phyloP scores from a whole-genome alignment of 2,888 invertebrate genomes.

The Leucoptera coffeella region DNA sequence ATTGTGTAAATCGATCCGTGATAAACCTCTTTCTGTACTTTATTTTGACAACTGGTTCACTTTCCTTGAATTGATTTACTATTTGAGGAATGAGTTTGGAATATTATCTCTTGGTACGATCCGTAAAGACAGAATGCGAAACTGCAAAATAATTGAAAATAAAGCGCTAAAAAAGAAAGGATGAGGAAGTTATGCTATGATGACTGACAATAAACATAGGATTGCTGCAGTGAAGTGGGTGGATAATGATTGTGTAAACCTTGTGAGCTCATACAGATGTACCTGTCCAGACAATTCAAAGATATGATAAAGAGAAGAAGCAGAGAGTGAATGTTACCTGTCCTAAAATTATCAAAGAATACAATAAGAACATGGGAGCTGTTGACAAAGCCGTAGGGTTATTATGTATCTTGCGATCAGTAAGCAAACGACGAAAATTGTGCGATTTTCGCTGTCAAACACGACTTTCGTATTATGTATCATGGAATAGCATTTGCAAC shows the following conservation, averaged over 20 bases:
- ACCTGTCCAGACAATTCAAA: conserved; percentile 5
- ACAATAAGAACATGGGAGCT: conserved; percentile 6
- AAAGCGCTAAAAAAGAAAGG: conserved; percentile 4
- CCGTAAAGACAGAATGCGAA: conserved; percentile 2
- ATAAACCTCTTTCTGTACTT: conserved; percentile 4
- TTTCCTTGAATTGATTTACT: conserved; percentile 1
- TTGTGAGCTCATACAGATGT: conserved; percentile 4
- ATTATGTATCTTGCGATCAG: no score
- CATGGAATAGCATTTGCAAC: no score
- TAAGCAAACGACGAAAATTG: no score
- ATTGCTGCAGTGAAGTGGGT: conserved; percentile 5
- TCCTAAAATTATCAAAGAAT: conserved; percentile 7
- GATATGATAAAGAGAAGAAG: conserved; percentile 8
- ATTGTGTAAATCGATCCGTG: conserved; percentile 9
- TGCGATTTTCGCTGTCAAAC: no score
- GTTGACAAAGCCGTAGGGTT: conserved; percentile 5
- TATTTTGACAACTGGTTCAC: conserved; percentile 6
- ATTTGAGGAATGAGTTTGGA: conserved; percentile 2
- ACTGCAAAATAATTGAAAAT: conserved; percentile 3
- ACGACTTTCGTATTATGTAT: no score
- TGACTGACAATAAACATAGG: conserved; percentile 4
- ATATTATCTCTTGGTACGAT: no score
- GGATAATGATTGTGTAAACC: conserved; percentile 4
- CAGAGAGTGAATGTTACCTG: conserved; percentile 8
- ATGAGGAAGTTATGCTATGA: conserved; percentile 4